Evolutionary conservation across 2,113 vertebrate genomes (phyloP).

Genomic region (Vulpes lagopus): DNA sequence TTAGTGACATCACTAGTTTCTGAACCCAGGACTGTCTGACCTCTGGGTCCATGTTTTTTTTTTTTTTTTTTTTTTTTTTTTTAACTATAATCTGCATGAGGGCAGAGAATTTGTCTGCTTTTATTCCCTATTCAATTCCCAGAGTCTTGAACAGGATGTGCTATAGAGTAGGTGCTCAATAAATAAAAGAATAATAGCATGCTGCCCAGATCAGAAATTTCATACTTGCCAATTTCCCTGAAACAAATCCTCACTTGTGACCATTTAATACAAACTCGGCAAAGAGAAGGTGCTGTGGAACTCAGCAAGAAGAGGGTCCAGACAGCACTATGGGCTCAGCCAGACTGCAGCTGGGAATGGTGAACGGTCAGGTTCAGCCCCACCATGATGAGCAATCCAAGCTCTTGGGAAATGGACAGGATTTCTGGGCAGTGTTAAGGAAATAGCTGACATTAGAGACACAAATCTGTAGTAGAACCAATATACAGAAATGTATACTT

Average conservation of each 20-base stretch:
- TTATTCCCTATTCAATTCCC: not conserved
- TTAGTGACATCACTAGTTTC: not conserved
- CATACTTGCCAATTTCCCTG: not conserved
- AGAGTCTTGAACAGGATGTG: not conserved
- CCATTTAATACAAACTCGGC: not conserved
- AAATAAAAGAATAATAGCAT: not conserved
- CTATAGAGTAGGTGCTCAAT: not conserved
- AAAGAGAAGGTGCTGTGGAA: not conserved
- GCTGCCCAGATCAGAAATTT: not conserved
- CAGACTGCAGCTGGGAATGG: rapidly evolving
- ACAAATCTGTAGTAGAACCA: not conserved
- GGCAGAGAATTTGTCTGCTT: not conserved
- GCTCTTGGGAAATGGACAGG: not conserved
- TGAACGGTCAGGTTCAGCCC: not conserved
- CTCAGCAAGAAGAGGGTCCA: not conserved
- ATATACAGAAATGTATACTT: not conserved
- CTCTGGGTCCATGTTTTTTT: not conserved
- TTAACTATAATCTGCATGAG: not conserved
- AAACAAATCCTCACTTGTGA: not conserved
- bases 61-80: not conserved
- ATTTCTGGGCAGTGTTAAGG: not conserved
- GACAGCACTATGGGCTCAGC: not conserved
- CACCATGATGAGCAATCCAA: not conserved
- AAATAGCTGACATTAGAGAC: not conserved
- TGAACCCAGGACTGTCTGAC: not conserved